Percentiles rank a stretch among this genome's conserved stretches.
Evolutionary conservation across 64 coral and sea anemone species (phyloP).

Genomic region (Platygyra sinensis): DNA sequence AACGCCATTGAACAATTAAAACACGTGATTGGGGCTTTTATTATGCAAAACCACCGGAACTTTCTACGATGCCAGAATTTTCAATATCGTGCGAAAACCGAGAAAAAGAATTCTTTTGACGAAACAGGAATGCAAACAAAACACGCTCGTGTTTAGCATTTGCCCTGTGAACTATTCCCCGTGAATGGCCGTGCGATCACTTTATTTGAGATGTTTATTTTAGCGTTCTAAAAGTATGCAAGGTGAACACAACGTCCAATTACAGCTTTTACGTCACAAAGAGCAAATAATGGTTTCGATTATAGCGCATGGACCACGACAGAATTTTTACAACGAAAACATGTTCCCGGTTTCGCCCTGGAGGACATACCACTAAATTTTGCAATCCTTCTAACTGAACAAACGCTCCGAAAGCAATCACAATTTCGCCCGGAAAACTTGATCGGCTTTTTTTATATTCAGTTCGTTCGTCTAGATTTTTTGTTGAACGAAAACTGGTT

Average conservation of each 20-base stretch:
- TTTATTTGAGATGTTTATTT: constrained; percentile 39
- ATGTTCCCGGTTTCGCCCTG: neutral
- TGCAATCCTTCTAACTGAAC: neutral
- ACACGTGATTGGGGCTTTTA: constrained; percentile 95
- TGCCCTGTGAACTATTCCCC: neutral
- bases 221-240: constrained; percentile 61
- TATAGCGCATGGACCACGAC: constrained; percentile 45
- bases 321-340: constrained; percentile 36
- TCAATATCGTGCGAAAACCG: constrained; percentile 84
- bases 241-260: constrained; percentile 57
- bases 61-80: constrained; percentile 95
- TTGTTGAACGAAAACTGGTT: neutral
- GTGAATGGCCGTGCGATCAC: constrained; percentile 1
- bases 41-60: constrained; percentile 99
- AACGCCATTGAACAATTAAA: constrained; percentile 86
- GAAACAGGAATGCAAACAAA: constrained; percentile 59
- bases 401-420: neutral
- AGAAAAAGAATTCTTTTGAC: constrained; percentile 45
- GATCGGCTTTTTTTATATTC: neutral
- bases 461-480: neutral
- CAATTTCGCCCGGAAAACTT: neutral
- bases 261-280: constrained; percentile 76
- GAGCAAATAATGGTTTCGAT: constrained; percentile 69
- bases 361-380: neutral
- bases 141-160: constrained; percentile 9